phyloP scores from a whole-genome alignment of 2,113 vertebrate genomes.

The Archocentrus centrarchus region DNA sequence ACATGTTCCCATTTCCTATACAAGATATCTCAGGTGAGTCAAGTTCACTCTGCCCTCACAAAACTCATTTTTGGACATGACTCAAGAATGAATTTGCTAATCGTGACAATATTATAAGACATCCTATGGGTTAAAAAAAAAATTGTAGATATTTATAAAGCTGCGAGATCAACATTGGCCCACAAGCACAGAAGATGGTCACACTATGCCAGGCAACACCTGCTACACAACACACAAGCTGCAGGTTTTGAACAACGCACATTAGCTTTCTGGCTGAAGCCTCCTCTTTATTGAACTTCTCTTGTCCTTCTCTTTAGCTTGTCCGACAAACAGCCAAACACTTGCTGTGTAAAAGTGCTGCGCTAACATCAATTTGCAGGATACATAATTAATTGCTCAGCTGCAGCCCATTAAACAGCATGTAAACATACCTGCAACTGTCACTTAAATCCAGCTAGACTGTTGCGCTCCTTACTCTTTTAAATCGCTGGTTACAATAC shows the following conservation, averaged over 20 bases:
- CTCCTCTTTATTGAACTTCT: neutral
- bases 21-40: too few relatives aligned
- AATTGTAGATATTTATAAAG: neutral
- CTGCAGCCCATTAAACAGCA: constrained; percentile 17
- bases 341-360: neutral
- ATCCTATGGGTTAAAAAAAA: neutral
- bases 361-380: neutral
- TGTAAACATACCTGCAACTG: constrained; percentile 10
- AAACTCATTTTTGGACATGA: neutral
- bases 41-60: neutral
- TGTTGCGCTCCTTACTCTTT: neutral
- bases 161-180: neutral
- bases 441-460: neutral
- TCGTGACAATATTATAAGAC: neutral
- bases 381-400: neutral
- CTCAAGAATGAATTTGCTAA: neutral
- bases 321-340: neutral
- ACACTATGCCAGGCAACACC: constrained; percentile 1
- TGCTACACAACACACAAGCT: neutral
- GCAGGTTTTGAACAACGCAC: neutral
- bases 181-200: neutral
- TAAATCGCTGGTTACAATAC: neutral
- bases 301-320: neutral
- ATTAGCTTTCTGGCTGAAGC: neutral
- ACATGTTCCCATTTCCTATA: too few relatives aligned